Conservation (phyloP, 2,797 vertebrate species). For the Denticeps clupeoides region DNA sequence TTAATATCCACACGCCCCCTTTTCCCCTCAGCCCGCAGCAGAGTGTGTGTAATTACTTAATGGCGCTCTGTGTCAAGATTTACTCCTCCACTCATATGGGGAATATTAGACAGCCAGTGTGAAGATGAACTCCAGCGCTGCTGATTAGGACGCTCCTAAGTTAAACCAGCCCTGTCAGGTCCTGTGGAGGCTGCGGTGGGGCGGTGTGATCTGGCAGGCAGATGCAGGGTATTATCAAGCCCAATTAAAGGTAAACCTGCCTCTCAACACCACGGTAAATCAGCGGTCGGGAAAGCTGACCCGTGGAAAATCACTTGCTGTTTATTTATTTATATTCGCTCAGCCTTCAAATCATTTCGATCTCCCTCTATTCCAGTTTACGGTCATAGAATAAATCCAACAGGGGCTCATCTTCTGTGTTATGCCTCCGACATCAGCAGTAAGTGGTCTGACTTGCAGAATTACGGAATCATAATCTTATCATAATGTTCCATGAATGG, state of each 20-base stretch:
- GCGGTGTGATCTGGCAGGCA: slow-evolving; percentile 47
- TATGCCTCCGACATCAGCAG: no score
- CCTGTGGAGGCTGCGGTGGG: slow-evolving; percentile 42
- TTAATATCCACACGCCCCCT: no score
- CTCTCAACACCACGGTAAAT: slow-evolving; percentile 49
- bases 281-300: slow-evolving; percentile 32
- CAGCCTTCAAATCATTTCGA: no score
- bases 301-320: slow-evolving; percentile 41
- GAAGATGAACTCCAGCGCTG: no score
- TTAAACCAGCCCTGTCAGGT: slow-evolving; percentile 46
- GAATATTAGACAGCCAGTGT: slow-evolving; percentile 43
- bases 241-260: slow-evolving; percentile 54
- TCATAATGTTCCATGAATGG: no score
- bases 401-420: no score
- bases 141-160: slow-evolving; percentile 49
- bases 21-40: background rate
- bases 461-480: no score
- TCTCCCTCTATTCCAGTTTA: no score
- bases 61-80: slow-evolving; percentile 28
- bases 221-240: slow-evolving; percentile 50
- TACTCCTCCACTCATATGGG: slow-evolving; percentile 44
- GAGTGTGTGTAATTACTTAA: slow-evolving; percentile 15
- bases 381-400: no score
- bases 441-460: no score
- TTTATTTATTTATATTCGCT: slow-evolving; percentile 46